phyloP scores from a whole-genome alignment of 2,888 invertebrate genomes.

The Synergus japonicus region DNA sequence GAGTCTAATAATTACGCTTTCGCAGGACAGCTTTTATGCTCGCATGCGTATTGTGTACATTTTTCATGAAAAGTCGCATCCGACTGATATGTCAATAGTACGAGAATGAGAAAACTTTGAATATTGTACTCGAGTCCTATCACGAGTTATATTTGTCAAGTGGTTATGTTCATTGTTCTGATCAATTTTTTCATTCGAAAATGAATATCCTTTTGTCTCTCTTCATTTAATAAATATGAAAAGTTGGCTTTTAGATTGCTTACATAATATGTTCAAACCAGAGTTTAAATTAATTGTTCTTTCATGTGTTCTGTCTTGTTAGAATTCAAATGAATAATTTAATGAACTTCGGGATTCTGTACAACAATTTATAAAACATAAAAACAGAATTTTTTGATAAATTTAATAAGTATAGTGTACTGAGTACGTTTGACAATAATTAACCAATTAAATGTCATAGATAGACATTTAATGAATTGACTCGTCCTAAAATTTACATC shows the following conservation, averaged over 20 bases:
- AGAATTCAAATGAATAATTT: too few relatives aligned
- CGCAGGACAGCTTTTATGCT: neutral
- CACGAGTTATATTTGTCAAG: conserved; percentile 6
- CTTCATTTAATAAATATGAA: neutral
- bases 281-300: neutral
- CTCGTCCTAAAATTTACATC: neutral
- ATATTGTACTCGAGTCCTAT: neutral
- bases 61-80: neutral
- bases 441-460: neutral
- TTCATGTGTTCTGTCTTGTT: too few relatives aligned
- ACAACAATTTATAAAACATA: too few relatives aligned
- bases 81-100: conserved; percentile 11
- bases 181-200: neutral
- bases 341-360: too few relatives aligned
- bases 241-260: neutral
- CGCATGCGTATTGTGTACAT: neutral
- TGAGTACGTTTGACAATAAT: neutral
- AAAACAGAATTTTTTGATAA: too few relatives aligned
- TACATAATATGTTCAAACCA: neutral
- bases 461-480: neutral
- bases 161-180: neutral
- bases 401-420: neutral
- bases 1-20: neutral
- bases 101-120: conserved; percentile 16
- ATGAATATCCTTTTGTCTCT: neutral